Percentiles rank a stretch among this genome's conserved stretches.
Conservation (phyloP, 2,797 vertebrate genomes). For the Myotis myotis region DNA sequence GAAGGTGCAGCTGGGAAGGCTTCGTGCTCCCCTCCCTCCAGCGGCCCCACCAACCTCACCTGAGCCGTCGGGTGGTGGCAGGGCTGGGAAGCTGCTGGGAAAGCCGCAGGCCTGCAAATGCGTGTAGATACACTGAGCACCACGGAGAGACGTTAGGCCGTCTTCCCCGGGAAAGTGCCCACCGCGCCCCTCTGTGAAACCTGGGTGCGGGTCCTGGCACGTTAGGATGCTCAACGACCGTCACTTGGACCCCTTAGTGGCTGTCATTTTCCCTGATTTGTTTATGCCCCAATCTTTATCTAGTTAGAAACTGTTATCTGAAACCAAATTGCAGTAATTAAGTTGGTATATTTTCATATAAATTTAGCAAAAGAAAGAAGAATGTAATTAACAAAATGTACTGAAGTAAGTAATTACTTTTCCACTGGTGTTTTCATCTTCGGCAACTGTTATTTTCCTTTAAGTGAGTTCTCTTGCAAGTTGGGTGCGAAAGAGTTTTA, state of each 20-base stretch:
- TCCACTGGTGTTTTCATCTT: constrained; percentile 62
- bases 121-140: neutral
- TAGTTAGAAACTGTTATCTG: constrained; percentile 71
- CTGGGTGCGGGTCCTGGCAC: neutral
- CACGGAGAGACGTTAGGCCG: neutral
- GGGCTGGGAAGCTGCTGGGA: neutral
- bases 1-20: neutral
- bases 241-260: constrained; percentile 5
- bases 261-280: constrained; percentile 57
- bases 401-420: constrained; percentile 68
- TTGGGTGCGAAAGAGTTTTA: constrained; percentile 62
- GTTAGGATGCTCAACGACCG: neutral
- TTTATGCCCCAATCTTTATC: constrained; percentile 27
- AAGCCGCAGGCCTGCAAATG: neutral
- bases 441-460: constrained; percentile 34
- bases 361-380: constrained; percentile 60
- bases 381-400: constrained; percentile 79
- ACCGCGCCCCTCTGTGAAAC: rapidly evolving
- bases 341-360: constrained; percentile 70
- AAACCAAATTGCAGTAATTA: constrained; percentile 77
- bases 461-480: constrained; percentile 65
- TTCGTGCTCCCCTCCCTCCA: rapidly evolving
- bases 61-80: neutral
- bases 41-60: rapidly evolving
- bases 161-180: neutral